Evolutionary conservation across 1,140 invertebrate species (phyloP), one percentile per base, ranked within the genome.

Genomic region (Dufourea novaeangliae): DNA sequence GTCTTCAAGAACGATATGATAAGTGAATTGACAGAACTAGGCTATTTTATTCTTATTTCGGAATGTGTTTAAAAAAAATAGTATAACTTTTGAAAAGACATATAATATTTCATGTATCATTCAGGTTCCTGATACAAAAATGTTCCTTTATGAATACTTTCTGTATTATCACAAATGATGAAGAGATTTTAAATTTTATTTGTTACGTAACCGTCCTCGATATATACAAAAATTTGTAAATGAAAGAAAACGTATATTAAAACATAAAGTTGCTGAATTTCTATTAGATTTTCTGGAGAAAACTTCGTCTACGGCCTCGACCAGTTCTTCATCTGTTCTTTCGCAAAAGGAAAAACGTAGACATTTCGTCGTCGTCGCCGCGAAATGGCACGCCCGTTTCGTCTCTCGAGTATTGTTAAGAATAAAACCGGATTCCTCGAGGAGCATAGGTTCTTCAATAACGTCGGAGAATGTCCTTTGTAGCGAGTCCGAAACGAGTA

Each of bases 341-440:
- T 72, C 57, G 20, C 44, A 39, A 27, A 44, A 44, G 66, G 52
- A 61, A 68, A 76, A 76, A 67, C 69, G 46, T 44, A 59, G 73
- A 76, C 54, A 76, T 76, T 44, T 75, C 39, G 54, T 66, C 63
- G 63, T 68, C 63, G 29, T 39, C 73, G 73, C 73, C 66, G 73
- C 66, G 73, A 76, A 76, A 76, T 76, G 73, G 73, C 73, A 76
- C 73, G 66, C 73, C 73, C 66, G 54, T 76, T 69, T 69, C 64
- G n/a, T 75, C 64, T 75, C 73, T 69, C 73, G 73, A 76, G 73
- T 76, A 76, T 76, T 75, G 67, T 74, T 69, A 69, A 76, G 73
- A 76, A 69, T 61, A 69, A 76, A 76, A 76, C 73, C 66, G 66
- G 66, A 76, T 39, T 67, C 29, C 73, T 75, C 73, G 73, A 76